Evolutionary conservation across 2,797 vertebrate species (phyloP).

Genomic region (Anas capensis): DNA sequence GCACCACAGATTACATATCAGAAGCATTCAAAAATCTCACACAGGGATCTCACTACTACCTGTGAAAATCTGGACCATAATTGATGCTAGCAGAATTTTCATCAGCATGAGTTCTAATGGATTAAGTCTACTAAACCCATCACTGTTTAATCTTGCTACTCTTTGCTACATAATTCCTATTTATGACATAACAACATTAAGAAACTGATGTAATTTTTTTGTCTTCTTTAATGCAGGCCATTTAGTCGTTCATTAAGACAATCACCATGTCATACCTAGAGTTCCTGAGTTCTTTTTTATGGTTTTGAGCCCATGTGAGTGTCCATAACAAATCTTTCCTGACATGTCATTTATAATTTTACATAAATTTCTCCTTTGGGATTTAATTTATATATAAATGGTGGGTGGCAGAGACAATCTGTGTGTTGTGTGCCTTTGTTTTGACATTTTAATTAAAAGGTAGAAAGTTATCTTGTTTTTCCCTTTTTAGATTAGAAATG

Average conservation of each 20-base stretch:
- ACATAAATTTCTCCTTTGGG: not conserved
- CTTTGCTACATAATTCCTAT: not conserved
- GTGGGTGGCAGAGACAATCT: not conserved
- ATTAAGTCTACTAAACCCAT: not conserved
- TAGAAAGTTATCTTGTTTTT: not conserved
- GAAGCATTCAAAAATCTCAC: not conserved
- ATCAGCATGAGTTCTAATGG: not conserved
- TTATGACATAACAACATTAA: not conserved
- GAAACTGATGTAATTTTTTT: not conserved
- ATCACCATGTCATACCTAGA: not conserved
- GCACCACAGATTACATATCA: not conserved
- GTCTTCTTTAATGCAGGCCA: not conserved
- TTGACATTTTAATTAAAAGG: not conserved
- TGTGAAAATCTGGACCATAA: not conserved
- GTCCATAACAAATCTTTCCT: not conserved
- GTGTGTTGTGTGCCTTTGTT: not conserved
- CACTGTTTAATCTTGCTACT: rapidly evolving
- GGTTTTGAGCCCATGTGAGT: not conserved
- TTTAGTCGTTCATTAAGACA: not conserved
- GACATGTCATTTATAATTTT: not conserved
- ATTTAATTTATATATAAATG: not conserved
- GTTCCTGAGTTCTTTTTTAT: not conserved
- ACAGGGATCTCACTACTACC: not conserved
- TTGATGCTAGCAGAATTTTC: not conserved
- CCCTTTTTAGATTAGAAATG: not conserved